Evolutionary conservation across 2,888 invertebrate genomes (phyloP).

Genomic region (Idaea straminata): DNA sequence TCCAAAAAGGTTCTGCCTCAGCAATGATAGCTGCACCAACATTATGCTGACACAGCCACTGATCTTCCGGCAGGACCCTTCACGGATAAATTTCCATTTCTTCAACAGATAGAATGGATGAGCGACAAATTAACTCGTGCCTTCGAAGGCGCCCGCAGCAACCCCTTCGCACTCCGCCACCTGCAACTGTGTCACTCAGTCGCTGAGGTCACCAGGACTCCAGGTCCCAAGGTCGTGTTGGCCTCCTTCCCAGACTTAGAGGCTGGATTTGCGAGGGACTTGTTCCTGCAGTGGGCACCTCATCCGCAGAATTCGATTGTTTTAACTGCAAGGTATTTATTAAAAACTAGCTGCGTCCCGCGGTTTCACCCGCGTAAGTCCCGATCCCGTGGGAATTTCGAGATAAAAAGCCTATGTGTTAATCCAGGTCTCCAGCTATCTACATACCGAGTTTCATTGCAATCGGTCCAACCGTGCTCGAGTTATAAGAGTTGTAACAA

Average conservation of each 20-base stretch:
- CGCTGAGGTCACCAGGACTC: conserved; percentile 88
- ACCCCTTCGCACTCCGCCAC: conserved; percentile 97
- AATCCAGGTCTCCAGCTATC: no score
- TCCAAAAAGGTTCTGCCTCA: no score
- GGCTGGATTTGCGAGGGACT: conserved; percentile 95
- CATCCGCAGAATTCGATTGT: conserved; percentile 96
- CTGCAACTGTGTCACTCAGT: conserved; percentile 96
- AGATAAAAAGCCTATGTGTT: no score
- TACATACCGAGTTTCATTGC: no score
- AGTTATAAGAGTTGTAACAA: no score
- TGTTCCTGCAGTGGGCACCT: conserved; percentile 96
- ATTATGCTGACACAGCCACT: no score
- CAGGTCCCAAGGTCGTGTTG: conserved; percentile 91
- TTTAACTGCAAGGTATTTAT: conserved; percentile 88
- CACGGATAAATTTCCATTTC: neutral
- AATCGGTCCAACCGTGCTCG: no score
- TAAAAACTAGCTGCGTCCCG: no score
- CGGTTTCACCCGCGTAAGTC: no score
- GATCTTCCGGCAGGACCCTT: no score
- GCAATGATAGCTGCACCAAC: no score
- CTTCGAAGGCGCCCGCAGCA: conserved; percentile 94
- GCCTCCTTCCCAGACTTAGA: conserved; percentile 98
- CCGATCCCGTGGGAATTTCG: no score
- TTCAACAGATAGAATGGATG: conserved; percentile 97
- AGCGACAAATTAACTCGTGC: conserved; percentile 97